A percentile compares a stretch with the other conserved stretches of the same genome.
These are phyloP conservation scores for Pentalonia nigronervosa DNA, from an alignment of 1,140 invertebrate species.

Conservation along the genomic window DNA sequence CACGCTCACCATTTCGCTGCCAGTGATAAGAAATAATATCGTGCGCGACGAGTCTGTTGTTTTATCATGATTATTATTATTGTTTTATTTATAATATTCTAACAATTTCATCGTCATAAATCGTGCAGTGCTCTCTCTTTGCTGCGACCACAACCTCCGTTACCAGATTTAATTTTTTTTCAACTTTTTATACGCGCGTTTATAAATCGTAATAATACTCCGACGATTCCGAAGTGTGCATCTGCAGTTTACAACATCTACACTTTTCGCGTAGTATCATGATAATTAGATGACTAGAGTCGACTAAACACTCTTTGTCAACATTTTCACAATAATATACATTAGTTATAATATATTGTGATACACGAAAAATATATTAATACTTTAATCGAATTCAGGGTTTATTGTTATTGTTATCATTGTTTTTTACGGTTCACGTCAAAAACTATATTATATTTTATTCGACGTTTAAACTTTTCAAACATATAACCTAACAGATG, in stretches of 20 bases:
- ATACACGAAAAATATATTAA: neutral
- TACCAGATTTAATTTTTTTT: neutral
- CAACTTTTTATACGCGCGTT: neutral
- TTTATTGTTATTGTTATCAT: neutral
- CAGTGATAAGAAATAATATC: neutral
- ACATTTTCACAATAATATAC: neutral
- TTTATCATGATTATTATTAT: neutral
- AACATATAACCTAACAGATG: neutral
- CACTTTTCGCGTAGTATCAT: neutral
- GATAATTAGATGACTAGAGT: neutral
- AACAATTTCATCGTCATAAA: neutral
- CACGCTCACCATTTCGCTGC: accelerated
- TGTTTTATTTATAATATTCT: neutral
- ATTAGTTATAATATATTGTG: neutral
- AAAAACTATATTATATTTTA: neutral
- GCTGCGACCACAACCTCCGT: neutral
- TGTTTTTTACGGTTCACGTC: neutral
- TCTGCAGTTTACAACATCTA: neutral
- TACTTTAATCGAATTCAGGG: neutral
- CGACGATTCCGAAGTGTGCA: neutral
- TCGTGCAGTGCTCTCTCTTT: neutral
- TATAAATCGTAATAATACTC: neutral
- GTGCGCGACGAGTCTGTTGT: neutral
- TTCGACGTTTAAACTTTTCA: conserved; percentile 39
- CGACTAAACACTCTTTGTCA: neutral